Conservation (phyloP, 1,140 invertebrate genomes). For the Lordiphosa stackelbergi region DNA sequence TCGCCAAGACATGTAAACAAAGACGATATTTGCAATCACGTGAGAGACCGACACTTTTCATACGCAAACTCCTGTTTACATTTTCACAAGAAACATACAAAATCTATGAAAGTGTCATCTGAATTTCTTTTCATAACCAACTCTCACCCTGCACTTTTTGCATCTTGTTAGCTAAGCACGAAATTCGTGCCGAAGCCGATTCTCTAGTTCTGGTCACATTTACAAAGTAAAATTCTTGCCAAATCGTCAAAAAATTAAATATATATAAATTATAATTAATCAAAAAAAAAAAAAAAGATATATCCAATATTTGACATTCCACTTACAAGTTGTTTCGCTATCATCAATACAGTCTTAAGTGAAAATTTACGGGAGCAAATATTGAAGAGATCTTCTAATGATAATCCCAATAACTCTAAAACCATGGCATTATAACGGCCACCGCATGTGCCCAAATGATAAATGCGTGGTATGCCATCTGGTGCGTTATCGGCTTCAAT, state of each 20-base stretch:
- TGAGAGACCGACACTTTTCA: too few species aligned
- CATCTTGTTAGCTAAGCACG: too few species aligned
- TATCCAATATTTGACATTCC: conserved; percentile 27
- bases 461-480: conserved; percentile 88
- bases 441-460: conserved; percentile 91
- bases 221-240: conserved; percentile 26
- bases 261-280: background rate
- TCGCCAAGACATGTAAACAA: too few species aligned
- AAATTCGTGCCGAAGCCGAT: too few species aligned
- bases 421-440: conserved; percentile 88
- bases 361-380: conserved; percentile 87
- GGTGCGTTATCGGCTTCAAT: conserved; percentile 78
- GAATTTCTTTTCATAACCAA: too few species aligned
- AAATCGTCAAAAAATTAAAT: conserved; percentile 23
- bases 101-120: too few species aligned
- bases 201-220: background rate
- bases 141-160: too few species aligned
- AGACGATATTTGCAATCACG: too few species aligned
- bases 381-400: conserved; percentile 88
- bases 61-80: too few species aligned
- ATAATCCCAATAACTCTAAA: conserved; percentile 88
- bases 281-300: conserved; percentile 23
- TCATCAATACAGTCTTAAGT: conserved; percentile 88
- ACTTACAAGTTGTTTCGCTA: conserved; percentile 84
- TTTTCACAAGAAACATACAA: too few species aligned